Evolutionary conservation across 1,140 invertebrate species (phyloP), one percentile per base, ranked within the genome.

Genomic region (Ctenoplectra terminalis): DNA sequence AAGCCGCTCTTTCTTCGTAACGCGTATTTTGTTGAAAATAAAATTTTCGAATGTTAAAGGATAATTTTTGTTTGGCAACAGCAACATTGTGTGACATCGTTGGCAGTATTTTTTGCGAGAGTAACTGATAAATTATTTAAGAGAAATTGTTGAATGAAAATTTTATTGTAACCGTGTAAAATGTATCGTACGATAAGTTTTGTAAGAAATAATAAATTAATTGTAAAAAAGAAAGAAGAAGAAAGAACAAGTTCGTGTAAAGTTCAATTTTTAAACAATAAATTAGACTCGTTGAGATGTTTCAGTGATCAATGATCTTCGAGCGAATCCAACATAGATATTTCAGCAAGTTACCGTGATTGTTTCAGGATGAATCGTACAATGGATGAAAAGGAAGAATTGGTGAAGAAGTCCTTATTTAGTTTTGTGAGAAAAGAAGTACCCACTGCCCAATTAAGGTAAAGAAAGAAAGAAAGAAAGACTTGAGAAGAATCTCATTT

Each of bases 371-470:
- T 94, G 92, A 89, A 87, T 78, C 90, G 89, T 83, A 93, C 90
- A 63, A 95, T 96, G 92, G 95, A 96, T 75, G 96, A 96, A 84
- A 96, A 97, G 90, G 96, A 97, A 92, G 95, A 95, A 69, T 93
- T 96, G 84, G 96, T 97, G n/a, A 97, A 97, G 91, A 96, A 96
- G 91, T 97, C 96, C 82, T 94, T 97, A 66, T 96, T 97, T 92
- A 95, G 95, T 89, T 97, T 97, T 92, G 96, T 97, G 34, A 96
- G 95, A 84, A 95, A 95, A 81, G 95, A 97, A 92, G 96, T 97
- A 76, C 96, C 96, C n/a, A 95, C 95, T 77, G 97, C 96, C 66
- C 95, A 97, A 92, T 91, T 97, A 69, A 96, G 95, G 95, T 95
- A 90, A 56, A 29, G 82, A n/a, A n/a, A n/a, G 11, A 52, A n/a